Percentiles rank a stretch among this genome's conserved stretches.
Evolutionary conservation across 1,140 invertebrate genomes (phyloP).

Genomic region (Reticulitermes speratus): DNA sequence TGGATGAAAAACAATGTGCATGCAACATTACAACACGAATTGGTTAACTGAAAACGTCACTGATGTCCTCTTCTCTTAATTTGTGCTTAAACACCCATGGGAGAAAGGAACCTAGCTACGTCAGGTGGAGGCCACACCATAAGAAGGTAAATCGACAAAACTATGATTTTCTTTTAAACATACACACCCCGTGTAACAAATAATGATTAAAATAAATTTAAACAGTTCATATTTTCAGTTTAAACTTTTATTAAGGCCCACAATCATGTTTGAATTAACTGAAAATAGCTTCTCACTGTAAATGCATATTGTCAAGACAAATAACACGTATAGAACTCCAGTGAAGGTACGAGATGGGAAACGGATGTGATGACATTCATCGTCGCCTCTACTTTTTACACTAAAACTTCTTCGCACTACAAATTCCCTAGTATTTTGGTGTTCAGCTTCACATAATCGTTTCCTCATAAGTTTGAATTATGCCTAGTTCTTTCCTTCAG

Average conservation of each 20-base stretch:
- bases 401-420: conserved; percentile 10
- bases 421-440: neutral
- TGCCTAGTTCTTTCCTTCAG: neutral
- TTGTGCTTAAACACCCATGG: conserved; percentile 37
- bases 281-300: conserved; percentile 40
- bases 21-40: too few species aligned
- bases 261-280: conserved; percentile 51
- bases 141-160: conserved; percentile 12
- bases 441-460: neutral
- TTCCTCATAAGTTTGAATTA: conserved; percentile 13
- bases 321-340: neutral
- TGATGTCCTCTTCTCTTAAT: neutral
- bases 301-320: conserved; percentile 34
- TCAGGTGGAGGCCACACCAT: neutral
- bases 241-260: conserved; percentile 53
- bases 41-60: neutral
- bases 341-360: neutral
- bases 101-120: conserved; percentile 49
- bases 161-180: neutral
- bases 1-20: too few species aligned
- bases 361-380: neutral
- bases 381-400: conserved; percentile 21
- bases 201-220: conserved; percentile 45
- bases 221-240: conserved; percentile 45
- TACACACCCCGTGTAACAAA: conserved; percentile 26